phyloP scores from a whole-genome alignment of 1,140 invertebrate genomes.

The Zaprionus ornatus region DNA sequence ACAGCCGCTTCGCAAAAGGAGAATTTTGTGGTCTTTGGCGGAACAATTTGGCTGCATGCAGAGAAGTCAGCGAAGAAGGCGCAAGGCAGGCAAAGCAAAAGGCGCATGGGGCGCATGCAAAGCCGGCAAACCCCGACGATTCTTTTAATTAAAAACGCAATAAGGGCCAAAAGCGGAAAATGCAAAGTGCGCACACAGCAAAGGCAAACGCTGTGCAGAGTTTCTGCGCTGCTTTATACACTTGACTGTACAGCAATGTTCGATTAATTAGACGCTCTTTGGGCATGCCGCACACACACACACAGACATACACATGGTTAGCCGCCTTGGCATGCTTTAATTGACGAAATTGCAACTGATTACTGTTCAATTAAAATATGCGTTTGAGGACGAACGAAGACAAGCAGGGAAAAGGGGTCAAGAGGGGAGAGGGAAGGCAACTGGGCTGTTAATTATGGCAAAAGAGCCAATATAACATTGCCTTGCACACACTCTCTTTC shows the following conservation, averaged over 20 bases:
- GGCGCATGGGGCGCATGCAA: slow-evolving; percentile 20
- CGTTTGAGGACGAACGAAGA: slow-evolving; percentile 44
- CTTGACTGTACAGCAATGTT: slow-evolving; percentile 44
- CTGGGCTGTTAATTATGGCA: slow-evolving; percentile 62
- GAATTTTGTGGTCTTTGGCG: slow-evolving; percentile 52
- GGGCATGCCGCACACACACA: background rate
- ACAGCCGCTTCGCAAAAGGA: slow-evolving; percentile 42
- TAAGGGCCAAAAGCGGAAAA: slow-evolving; percentile 16
- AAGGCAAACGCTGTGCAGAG: slow-evolving; percentile 29
- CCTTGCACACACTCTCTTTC: background rate
- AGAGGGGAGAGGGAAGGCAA: slow-evolving; percentile 26
- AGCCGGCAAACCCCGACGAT: slow-evolving; percentile 1
- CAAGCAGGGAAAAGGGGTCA: background rate
- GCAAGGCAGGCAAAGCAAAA: background rate
- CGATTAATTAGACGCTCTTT: slow-evolving; percentile 68
- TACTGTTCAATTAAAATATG: slow-evolving; percentile 30
- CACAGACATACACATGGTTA: background rate
- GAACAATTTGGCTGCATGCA: slow-evolving; percentile 19
- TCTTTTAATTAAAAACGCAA: slow-evolving; percentile 52
- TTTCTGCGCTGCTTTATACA: slow-evolving; percentile 21
- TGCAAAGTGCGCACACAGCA: slow-evolving; percentile 41
- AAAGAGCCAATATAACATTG: slow-evolving; percentile 10
- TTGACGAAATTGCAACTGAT: slow-evolving; percentile 33
- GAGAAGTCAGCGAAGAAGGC: background rate
- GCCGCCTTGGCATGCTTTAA: slow-evolving; percentile 22